phyloP scores from a whole-genome alignment of 53 echinoderm and acorn worm genomes.

The Mesocentrotus franciscanus region DNA sequence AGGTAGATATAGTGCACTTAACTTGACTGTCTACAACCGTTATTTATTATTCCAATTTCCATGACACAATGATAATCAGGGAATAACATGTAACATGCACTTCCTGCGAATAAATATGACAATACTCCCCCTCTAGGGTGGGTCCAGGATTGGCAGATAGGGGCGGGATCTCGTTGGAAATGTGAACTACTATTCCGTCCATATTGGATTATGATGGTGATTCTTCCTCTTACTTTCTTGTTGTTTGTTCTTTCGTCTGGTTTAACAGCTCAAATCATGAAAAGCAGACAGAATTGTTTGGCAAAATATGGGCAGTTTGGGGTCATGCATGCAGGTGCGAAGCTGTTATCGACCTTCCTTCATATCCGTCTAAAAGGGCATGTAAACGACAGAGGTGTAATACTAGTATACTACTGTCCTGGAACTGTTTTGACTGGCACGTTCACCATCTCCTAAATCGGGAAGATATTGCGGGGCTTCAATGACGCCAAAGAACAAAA shows the following conservation, averaged over 20 bases:
- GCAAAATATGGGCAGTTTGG: not conserved
- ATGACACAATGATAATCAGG: not conserved
- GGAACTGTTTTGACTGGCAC: not conserved
- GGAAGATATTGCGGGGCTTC: not conserved
- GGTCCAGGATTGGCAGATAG: not conserved
- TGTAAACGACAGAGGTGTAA: not conserved
- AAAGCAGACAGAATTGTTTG: not conserved
- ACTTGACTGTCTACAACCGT: not conserved
- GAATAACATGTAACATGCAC: not conserved
- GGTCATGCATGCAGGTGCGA: slow-evolving; percentile 15
- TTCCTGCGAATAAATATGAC: not conserved
- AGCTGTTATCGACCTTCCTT: slow-evolving; percentile 12
- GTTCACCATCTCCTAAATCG: not conserved
- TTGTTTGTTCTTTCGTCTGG: not conserved
- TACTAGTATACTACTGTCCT: not conserved
- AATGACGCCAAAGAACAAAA: not conserved
- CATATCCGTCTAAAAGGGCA: slow-evolving; percentile 12
- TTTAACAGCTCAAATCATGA: not conserved
- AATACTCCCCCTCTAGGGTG: not conserved
- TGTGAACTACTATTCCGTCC: too few relatives aligned
- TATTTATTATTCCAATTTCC: not conserved
- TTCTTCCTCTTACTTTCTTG: not conserved
- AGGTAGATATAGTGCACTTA: not conserved
- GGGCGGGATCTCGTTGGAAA: not conserved
- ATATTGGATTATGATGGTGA: not conserved